These are phyloP conservation scores for Panonychus citri DNA, from an alignment of 1,140 invertebrate species.

Conservation along the genomic window DNA sequence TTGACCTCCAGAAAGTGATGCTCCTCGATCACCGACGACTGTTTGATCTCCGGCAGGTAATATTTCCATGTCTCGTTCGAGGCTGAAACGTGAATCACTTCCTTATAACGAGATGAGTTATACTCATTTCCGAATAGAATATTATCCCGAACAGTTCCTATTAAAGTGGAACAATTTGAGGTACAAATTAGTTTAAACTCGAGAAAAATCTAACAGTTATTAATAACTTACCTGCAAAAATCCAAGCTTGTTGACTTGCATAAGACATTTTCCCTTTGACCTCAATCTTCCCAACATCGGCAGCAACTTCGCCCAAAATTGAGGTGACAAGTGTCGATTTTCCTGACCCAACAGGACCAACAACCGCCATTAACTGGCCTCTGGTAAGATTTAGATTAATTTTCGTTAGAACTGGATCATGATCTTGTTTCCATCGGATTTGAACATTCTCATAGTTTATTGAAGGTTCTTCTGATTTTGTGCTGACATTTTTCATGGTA, in stretches of 20 bases:
- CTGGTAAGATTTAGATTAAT: constrained; percentile 36
- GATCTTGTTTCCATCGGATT: too few species aligned
- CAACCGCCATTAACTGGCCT: constrained; percentile 39
- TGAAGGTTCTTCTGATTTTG: not conserved
- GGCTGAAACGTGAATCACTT: constrained; percentile 41
- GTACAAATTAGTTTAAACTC: too few species aligned
- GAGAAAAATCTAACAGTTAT: too few species aligned
- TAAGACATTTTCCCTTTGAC: constrained; percentile 60
- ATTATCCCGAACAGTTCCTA: constrained; percentile 48
- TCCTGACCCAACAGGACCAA: constrained; percentile 52
- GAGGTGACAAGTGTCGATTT: constrained; percentile 23
- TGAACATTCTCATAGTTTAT: too few species aligned
- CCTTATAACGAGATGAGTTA: constrained; percentile 41
- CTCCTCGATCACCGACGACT: constrained; percentile 63
- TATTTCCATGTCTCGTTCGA: constrained; percentile 51
- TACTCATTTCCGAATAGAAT: constrained; percentile 57
- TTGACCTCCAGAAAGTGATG: constrained; percentile 66
- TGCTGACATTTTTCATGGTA: too few species aligned
- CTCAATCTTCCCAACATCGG: constrained; percentile 36
- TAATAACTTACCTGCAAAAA: constrained; percentile 19
- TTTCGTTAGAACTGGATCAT: constrained; percentile 22
- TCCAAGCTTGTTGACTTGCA: constrained; percentile 81
- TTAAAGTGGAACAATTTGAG: too few species aligned
- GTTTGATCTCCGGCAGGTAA: constrained; percentile 52
- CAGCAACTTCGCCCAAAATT: constrained; percentile 23